These are phyloP conservation scores for Trichoplusia ni DNA, from an alignment of 1,140 invertebrate species.

Conservation along the genomic window DNA sequence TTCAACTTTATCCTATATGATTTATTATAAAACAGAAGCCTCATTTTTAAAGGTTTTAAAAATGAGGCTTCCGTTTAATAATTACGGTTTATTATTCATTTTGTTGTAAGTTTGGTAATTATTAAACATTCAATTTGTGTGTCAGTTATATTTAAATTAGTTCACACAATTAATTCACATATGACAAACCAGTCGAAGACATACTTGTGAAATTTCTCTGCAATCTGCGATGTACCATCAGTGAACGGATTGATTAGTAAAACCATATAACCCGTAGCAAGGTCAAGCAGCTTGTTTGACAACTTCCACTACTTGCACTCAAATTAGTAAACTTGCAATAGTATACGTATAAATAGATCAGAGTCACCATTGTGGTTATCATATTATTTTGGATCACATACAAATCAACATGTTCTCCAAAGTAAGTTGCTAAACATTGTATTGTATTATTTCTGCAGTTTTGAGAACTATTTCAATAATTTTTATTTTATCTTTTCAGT, in stretches of 20 bases:
- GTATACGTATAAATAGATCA: conserved; percentile 1
- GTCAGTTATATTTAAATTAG: too few relatives aligned
- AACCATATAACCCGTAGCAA: conserved; percentile 36
- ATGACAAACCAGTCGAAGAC: too few relatives aligned
- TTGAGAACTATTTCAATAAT: too few relatives aligned
- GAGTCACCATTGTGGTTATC: neutral
- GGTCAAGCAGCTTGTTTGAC: conserved; percentile 32
- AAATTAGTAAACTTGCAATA: conserved; percentile 26
- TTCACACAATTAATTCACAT: neutral
- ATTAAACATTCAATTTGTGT: too few relatives aligned
- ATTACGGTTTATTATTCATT: too few relatives aligned
- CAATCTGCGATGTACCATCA: conserved; percentile 15
- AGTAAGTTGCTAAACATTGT: conserved; percentile 33
- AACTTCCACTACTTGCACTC: conserved; percentile 25
- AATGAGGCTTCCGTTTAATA: too few relatives aligned
- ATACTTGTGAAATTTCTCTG: conserved; percentile 10
- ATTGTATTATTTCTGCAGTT: conserved; percentile 17
- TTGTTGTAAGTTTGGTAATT: too few relatives aligned
- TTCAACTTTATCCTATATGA: too few relatives aligned
- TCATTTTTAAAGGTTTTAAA: too few relatives aligned
- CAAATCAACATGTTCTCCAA: conserved; percentile 45
- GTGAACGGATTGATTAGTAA: conserved; percentile 35
- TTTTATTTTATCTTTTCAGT: conserved; percentile 47
- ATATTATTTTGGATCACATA: conserved; percentile 28
- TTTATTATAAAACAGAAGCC: too few relatives aligned